phyloP scores from a whole-genome alignment of 2,888 invertebrate species.

The Drosophila nr. medialis region DNA sequence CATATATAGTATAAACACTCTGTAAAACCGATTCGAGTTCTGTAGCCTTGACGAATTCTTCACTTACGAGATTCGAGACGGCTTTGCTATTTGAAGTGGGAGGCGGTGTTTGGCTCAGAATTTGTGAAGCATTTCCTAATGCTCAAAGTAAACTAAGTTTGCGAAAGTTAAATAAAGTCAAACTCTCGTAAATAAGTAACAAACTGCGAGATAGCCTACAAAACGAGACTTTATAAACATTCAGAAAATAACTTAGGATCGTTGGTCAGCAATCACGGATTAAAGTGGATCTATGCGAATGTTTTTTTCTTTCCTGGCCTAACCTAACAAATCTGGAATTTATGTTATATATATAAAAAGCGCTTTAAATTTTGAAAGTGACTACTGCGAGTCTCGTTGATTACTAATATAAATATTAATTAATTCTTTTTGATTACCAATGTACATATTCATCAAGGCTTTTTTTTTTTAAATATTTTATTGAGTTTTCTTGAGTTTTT shows the following conservation, averaged over 20 bases:
- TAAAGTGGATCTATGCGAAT: background rate
- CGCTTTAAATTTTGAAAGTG: background rate
- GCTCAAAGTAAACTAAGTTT: conserved; percentile 9
- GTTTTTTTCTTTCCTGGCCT: background rate
- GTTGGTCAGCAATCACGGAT: background rate
- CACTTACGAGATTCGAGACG: conserved; percentile 6
- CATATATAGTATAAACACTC: background rate
- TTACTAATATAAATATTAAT: no score
- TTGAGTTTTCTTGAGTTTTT: no score
- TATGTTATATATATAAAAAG: background rate
- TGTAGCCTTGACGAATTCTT: conserved; percentile 26
- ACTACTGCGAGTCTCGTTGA: no score
- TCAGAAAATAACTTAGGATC: background rate
- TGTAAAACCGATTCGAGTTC: background rate
- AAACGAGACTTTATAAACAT: background rate
- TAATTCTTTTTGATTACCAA: no score
- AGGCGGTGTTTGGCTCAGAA: conserved; percentile 27
- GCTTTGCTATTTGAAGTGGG: conserved; percentile 24
- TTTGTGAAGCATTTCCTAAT: conserved; percentile 36
- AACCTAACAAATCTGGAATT: background rate
- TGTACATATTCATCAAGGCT: no score
- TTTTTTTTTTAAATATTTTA: no score
- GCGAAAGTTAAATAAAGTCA: conserved; percentile 12
- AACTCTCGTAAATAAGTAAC: no score
- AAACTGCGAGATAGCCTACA: conserved; percentile 9